phyloP scores from a whole-genome alignment of 2,113 vertebrate genomes.

The Oreochromis spilurus region DNA sequence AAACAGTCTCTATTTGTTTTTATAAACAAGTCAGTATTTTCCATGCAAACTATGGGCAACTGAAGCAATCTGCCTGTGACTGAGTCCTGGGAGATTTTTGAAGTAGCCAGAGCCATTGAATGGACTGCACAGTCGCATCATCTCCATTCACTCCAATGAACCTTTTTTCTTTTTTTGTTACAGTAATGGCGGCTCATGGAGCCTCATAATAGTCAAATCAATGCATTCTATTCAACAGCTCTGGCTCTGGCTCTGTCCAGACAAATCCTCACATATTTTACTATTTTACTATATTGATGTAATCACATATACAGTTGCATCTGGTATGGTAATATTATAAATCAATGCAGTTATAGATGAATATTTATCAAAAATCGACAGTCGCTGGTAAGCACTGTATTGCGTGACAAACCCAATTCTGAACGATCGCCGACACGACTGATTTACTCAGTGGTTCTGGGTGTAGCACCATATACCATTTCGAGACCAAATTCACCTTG shows the following conservation, averaged over 20 bases:
- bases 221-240: neutral
- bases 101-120: neutral
- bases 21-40: too few species aligned
- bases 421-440: neutral
- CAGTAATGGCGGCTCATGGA: neutral
- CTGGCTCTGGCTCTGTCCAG: neutral
- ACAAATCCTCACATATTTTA: neutral
- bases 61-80: too few species aligned
- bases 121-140: neutral
- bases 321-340: neutral
- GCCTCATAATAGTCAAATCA: neutral
- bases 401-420: neutral
- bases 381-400: neutral
- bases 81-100: too few species aligned
- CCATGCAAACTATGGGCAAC: too few species aligned
- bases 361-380: neutral
- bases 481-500: neutral
- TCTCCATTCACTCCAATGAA: neutral
- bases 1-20: neutral
- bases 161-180: neutral
- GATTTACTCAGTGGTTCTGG: neutral
- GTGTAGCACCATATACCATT: neutral
- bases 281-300: neutral
- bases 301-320: neutral
- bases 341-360: neutral